Base-by-base conservation (phyloP, 2,113 vertebrate genomes). In the Bubo bubo region DNA sequence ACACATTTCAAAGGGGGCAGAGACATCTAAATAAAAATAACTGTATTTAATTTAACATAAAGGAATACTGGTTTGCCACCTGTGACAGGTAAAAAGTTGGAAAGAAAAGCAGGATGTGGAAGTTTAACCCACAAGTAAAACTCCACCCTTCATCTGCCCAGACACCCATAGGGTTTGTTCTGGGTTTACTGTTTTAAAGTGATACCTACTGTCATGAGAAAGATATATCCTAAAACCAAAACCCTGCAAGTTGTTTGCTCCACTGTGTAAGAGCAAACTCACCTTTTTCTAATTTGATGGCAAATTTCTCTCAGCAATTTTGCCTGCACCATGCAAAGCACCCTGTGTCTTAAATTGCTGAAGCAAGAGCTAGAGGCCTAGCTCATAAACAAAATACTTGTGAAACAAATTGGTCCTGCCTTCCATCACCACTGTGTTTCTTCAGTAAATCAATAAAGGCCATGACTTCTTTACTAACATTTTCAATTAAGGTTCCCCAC, bases 401-500 rank as follows among this genome's bases (percentile, higher is more conserved):
- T 7, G 30, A 88, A 93, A 88, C 62, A 91, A 88, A 96, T 26
- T 62, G 67, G 58, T 94, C 39, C 82, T 49, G 35, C 64, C 64
- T 66, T 93, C 90, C 72, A 90, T 70, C 86, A 60, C 58, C 5
- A 17, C 86, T 49, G 35, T 30, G 10, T 85, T 86, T 82, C 94
- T 83, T 59, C 13, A 1, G 32, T 43, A 82, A 90, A 96, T 97
- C 96, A 90, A 96, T 95, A 94, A 55, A 86, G 93, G 93, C 70
- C 93, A 47, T n/a, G 89, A 91, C 81, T 96, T 79, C 81, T 91
- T 76, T n/a, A 86, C 71, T 94, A 91, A 93, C 28, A 88, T 88
- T 93, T 95, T 95, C 93, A 97, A 93, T 96, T 96, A 97, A 63
- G 59, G 55, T 10, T 93, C 84, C 86, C 95, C 8, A 35, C 67